These are phyloP conservation scores for Sphaerophoria rueppellii DNA, from an alignment of 2,888 invertebrate species.

Conservation along the genomic window DNA sequence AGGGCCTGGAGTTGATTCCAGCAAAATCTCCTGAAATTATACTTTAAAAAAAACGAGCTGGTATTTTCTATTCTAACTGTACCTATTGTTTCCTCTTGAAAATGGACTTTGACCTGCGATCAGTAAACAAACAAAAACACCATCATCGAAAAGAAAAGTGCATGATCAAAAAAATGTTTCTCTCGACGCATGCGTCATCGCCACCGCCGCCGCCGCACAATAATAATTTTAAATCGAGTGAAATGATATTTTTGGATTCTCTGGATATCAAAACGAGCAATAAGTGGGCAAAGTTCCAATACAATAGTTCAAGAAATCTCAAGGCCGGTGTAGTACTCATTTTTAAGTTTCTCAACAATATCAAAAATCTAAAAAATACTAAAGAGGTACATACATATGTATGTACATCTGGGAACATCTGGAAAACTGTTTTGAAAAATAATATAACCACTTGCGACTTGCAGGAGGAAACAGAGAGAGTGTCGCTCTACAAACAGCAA, in stretches of 20 bases:
- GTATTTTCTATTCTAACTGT: constrained; percentile 2
- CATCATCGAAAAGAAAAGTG: constrained; percentile 2
- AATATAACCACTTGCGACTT: not conserved
- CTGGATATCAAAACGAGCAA: constrained; percentile 6
- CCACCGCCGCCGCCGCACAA: not conserved
- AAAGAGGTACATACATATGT: not conserved
- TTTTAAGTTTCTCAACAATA: not conserved
- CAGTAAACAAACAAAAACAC: not conserved
- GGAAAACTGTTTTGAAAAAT: not conserved
- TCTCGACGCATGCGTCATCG: constrained; percentile 6
- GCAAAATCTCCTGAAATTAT: not conserved
- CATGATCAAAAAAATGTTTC: constrained; percentile 13
- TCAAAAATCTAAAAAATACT: not conserved
- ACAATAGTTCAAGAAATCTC: not conserved
- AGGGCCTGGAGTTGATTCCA: too few species aligned
- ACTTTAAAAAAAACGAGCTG: not conserved
- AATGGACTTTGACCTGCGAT: not conserved
- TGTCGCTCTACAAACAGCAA: constrained; percentile 27
- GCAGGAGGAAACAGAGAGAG: constrained; percentile 53
- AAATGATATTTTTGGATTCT: constrained; percentile 17
- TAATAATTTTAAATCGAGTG: not conserved
- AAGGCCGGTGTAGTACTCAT: constrained; percentile 1
- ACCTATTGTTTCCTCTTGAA: not conserved
- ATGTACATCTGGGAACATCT: not conserved
- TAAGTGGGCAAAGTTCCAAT: constrained; percentile 27